Evolutionary conservation across 37 sponge, comb jelly and placozoan species (phyloP).

Genomic region (Cladorhizidae sp.): DNA sequence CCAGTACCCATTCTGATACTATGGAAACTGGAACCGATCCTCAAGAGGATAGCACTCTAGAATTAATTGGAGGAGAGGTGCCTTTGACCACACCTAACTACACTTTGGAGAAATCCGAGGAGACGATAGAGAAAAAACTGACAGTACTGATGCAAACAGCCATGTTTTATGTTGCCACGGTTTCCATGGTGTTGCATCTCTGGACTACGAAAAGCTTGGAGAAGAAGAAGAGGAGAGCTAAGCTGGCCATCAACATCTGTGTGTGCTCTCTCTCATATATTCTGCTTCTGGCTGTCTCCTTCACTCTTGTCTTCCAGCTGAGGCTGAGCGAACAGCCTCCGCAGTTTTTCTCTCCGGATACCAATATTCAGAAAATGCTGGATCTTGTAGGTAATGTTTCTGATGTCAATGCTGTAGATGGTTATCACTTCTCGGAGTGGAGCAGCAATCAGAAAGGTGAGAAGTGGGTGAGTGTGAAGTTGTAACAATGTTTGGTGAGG

Average conservation of each 20-base stretch:
- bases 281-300: background rate
- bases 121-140: background rate
- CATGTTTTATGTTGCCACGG: background rate
- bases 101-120: background rate
- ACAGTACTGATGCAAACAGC: background rate
- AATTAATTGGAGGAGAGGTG: background rate
- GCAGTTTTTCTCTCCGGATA: constrained; percentile 67
- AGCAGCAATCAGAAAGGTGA: constrained; percentile 5
- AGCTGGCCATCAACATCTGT: background rate
- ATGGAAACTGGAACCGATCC: background rate
- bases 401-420: constrained; percentile 2
- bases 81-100: no score
- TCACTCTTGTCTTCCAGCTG: constrained; percentile 22
- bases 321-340: constrained; percentile 56
- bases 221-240: background rate
- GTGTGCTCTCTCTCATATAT: background rate
- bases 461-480: background rate
- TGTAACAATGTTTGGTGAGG: background rate
- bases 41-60: background rate
- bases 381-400: constrained; percentile 74
- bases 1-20: background rate
- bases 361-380: constrained; percentile 81
- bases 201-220: background rate
- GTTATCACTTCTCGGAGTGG: constrained; percentile 38
- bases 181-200: background rate